Evolutionary conservation across 1,140 invertebrate species (phyloP).

Genomic region (Cherax quadricarinatus): DNA sequence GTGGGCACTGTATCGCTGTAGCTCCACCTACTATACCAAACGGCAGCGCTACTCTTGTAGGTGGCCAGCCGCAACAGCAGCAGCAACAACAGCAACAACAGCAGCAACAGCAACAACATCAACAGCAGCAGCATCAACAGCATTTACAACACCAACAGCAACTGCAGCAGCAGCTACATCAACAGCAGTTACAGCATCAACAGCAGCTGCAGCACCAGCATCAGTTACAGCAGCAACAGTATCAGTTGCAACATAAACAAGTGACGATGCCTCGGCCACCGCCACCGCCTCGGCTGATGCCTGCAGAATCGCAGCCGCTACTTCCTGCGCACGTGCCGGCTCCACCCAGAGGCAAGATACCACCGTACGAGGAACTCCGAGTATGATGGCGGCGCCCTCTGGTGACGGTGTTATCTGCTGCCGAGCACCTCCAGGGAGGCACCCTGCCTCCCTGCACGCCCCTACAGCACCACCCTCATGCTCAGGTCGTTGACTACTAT

Average conservation of each 20-base stretch:
- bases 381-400: constrained; percentile 73
- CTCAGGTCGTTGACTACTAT: constrained; percentile 72
- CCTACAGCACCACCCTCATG: constrained; percentile 33
- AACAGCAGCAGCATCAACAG: constrained; percentile 30
- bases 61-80: constrained; percentile 4
- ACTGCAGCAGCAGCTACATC: constrained; percentile 26
- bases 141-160: neutral
- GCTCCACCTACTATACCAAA: constrained; percentile 67
- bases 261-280: constrained; percentile 42
- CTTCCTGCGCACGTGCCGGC: constrained; percentile 65
- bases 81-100: constrained; percentile 38
- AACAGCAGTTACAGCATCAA: neutral
- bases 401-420: constrained; percentile 66
- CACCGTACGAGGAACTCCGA: constrained; percentile 69
- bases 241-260: constrained; percentile 29
- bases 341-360: constrained; percentile 68
- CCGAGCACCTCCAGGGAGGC: constrained; percentile 38
- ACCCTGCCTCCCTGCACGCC: constrained; percentile 11
- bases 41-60: constrained; percentile 62
- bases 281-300: constrained; percentile 48
- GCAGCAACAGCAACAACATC: neutral
- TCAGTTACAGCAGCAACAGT: neutral
- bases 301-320: constrained; percentile 66
- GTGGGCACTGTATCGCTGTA: constrained; percentile 21
- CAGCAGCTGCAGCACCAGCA: constrained; percentile 14